Percentiles rank a stretch among this genome's conserved stretches.
phyloP scores from a whole-genome alignment of 2,797 vertebrate species.

The Monodelphis domestica region DNA sequence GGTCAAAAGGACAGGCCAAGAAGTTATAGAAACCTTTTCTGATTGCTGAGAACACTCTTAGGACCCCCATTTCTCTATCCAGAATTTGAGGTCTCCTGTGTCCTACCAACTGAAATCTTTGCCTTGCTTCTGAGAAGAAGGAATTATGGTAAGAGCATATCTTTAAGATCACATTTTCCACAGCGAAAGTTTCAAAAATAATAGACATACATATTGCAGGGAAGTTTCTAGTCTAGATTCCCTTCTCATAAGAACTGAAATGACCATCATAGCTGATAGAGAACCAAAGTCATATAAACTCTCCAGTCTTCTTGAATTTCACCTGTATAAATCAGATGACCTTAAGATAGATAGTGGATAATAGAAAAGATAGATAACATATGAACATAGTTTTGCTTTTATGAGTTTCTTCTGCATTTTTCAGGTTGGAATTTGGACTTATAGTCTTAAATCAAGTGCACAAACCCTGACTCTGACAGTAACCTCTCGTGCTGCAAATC shows the following conservation, averaged over 20 bases:
- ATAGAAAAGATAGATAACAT: neutral
- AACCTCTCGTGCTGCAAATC: slow-evolving; percentile 79
- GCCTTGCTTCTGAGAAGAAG: slow-evolving; percentile 16
- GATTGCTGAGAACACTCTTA: neutral
- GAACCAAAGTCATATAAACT: neutral
- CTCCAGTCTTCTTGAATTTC: neutral
- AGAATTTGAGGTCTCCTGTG: neutral
- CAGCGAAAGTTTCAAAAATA: neutral
- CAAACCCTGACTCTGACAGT: slow-evolving; percentile 84
- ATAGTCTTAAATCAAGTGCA: slow-evolving; percentile 59
- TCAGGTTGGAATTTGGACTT: slow-evolving; percentile 84
- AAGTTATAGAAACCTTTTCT: neutral
- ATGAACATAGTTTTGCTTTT: slow-evolving; percentile 21
- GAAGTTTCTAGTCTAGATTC: neutral
- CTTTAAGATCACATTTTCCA: slow-evolving; percentile 31
- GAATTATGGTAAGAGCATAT: neutral
- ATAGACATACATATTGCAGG: neutral
- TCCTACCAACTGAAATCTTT: neutral
- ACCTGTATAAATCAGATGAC: neutral
- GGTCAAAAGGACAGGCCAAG: neutral
- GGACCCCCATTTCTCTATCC: neutral
- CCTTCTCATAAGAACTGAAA: neutral
- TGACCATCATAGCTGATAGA: neutral
- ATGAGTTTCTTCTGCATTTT: slow-evolving; percentile 53
- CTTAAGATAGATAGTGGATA: neutral